phyloP scores from a whole-genome alignment of 2,888 invertebrate genomes.

The Megastigmus dorsalis region DNA sequence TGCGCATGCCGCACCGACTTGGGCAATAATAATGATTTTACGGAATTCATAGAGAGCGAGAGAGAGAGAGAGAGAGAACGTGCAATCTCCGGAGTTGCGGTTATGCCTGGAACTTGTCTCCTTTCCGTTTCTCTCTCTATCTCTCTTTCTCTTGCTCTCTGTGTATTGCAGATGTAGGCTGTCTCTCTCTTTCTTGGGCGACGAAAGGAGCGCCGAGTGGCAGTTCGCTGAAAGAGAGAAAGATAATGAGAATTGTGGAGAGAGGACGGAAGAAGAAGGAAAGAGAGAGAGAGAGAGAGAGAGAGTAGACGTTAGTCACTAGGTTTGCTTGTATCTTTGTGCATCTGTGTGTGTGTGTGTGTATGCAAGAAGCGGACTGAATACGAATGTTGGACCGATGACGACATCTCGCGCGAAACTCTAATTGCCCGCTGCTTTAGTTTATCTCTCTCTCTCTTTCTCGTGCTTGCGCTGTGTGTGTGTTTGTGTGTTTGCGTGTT shows the following conservation, averaged over 20 bases:
- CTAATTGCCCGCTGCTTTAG: neutral
- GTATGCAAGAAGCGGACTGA: too few species aligned
- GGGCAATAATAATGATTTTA: conserved; percentile 17
- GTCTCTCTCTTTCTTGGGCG: too few species aligned
- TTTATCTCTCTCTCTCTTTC: too few species aligned
- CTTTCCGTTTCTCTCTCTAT: neutral
- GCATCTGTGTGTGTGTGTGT: too few species aligned
- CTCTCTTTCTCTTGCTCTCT: too few species aligned
- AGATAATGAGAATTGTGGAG: neutral
- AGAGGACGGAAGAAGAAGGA: conserved; percentile 30
- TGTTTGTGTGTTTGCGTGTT: too few species aligned
- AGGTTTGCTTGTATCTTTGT: too few species aligned
- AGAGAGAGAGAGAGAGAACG: neutral
- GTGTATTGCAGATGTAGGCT: too few species aligned
- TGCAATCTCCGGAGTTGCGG: conserved; percentile 27
- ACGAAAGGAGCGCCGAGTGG: neutral
- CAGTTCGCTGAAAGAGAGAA: neutral
- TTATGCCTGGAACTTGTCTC: conserved; percentile 22
- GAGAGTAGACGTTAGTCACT: too few species aligned
- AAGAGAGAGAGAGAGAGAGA: too few species aligned
- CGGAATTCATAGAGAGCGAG: neutral
- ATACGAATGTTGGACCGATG: conserved; percentile 56
- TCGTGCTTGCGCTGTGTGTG: too few species aligned
- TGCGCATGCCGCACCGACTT: too few species aligned
- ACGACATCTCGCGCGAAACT: conserved; percentile 52